Evolutionary conservation across 2,888 invertebrate genomes (phyloP).

Genomic region (Pristionchus mayeri): DNA sequence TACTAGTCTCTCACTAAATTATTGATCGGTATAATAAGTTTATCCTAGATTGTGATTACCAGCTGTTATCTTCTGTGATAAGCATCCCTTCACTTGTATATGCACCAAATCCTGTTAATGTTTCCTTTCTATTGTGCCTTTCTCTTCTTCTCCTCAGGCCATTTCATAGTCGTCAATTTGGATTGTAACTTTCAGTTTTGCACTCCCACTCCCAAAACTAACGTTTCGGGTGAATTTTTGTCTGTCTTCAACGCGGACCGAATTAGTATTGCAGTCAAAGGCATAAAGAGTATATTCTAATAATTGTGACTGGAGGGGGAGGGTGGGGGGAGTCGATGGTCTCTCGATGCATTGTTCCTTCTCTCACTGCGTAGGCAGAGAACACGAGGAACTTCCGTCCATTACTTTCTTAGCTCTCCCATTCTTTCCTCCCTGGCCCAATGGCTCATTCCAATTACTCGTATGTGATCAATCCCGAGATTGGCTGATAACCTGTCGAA

Average conservation of each 20-base stretch:
- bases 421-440: background rate
- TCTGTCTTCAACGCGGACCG: background rate
- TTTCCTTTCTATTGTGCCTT: conserved; percentile 25
- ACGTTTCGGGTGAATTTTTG: background rate
- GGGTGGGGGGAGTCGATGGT: too few species aligned
- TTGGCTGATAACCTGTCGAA: conserved; percentile 19
- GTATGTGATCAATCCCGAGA: background rate
- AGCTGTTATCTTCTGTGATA: conserved; percentile 6
- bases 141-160: conserved; percentile 14
- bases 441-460: background rate
- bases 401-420: background rate
- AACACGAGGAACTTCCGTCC: background rate
- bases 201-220: conserved; percentile 18
- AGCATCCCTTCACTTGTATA: background rate
- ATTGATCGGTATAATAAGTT: background rate
- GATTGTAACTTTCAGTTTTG: background rate
- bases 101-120: conserved; percentile 1
- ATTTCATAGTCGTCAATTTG: conserved; percentile 15
- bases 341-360: background rate
- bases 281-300: background rate
- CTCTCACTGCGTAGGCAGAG: background rate
- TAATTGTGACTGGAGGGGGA: background rate
- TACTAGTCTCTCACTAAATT: conserved; percentile 19
- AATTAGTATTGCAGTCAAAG: background rate
- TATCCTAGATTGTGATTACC: conserved; percentile 25